Percentiles rank a stretch among this genome's conserved stretches.
Conservation (phyloP, 2,113 vertebrate species). For the Sporophila hypoxantha region DNA sequence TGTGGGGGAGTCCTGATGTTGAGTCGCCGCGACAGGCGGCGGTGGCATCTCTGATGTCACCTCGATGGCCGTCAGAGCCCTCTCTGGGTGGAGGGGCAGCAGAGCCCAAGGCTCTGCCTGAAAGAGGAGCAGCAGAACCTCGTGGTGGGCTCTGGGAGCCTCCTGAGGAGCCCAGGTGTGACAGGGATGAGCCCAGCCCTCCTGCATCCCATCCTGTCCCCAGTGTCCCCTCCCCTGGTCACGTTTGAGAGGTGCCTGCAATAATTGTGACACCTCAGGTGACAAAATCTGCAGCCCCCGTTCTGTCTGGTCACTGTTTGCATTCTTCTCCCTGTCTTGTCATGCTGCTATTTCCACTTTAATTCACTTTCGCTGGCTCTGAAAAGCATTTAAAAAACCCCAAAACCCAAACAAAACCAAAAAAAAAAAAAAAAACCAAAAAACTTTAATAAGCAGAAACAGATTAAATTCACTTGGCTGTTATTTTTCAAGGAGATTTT, state of each 20-base stretch:
- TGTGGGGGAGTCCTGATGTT: accelerated
- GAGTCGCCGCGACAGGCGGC: neutral
- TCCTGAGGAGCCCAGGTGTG: neutral
- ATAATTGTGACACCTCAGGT: accelerated
- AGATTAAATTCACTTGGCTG: neutral
- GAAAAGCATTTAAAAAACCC: neutral
- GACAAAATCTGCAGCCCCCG: neutral
- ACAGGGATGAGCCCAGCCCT: accelerated
- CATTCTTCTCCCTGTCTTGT: neutral
- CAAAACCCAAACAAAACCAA: neutral
- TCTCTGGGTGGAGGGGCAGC: neutral
- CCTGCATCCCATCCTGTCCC: accelerated
- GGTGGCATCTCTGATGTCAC: neutral
- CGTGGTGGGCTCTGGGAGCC: accelerated
- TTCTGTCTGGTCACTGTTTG: neutral
- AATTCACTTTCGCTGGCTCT: neutral
- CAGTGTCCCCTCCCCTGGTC: neutral
- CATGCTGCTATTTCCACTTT: neutral
- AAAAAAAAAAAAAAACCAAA: neutral
- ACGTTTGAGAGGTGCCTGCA: neutral
- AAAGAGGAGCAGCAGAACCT: neutral
- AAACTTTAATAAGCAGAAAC: neutral
- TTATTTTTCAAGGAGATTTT: conserved; percentile 32
- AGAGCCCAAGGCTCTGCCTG: neutral
- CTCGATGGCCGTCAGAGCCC: neutral